Evolutionary conservation across 2,797 vertebrate genomes (phyloP).

Genomic region (Scleropages formosus): DNA sequence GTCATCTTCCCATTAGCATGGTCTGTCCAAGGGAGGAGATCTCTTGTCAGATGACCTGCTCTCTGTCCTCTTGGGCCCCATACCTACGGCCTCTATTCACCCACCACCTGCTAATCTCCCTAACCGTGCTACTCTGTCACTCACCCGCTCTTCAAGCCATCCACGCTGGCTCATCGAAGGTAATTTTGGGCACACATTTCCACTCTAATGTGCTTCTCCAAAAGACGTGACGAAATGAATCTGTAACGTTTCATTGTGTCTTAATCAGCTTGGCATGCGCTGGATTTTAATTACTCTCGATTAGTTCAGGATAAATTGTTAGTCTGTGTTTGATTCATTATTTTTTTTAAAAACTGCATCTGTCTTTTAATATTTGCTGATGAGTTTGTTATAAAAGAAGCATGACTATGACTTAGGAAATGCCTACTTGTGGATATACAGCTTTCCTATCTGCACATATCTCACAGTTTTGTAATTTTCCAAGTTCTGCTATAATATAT

Average conservation of each 20-base stretch:
- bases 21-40: background rate
- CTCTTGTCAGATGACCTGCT: background rate
- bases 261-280: background rate
- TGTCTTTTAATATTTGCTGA: no score
- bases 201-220: background rate
- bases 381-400: no score
- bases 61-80: background rate
- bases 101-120: constrained; percentile 12
- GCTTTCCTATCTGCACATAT: no score
- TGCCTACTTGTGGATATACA: no score
- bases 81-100: background rate
- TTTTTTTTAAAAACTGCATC: no score
- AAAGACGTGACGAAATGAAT: background rate
- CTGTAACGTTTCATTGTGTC: background rate
- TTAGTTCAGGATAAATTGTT: background rate
- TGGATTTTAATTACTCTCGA: background rate
- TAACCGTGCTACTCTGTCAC: background rate
- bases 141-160: background rate
- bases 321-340: no score
- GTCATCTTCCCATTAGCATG: background rate
- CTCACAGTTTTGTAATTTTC: no score
- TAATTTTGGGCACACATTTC: background rate
- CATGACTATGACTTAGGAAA: no score
- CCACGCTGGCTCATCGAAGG: background rate
- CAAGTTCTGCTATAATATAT: no score